Evolutionary conservation across 2,888 invertebrate species (phyloP), one percentile per base, ranked within the genome.

Genomic region (Lissocephala sabroskyi): DNA sequence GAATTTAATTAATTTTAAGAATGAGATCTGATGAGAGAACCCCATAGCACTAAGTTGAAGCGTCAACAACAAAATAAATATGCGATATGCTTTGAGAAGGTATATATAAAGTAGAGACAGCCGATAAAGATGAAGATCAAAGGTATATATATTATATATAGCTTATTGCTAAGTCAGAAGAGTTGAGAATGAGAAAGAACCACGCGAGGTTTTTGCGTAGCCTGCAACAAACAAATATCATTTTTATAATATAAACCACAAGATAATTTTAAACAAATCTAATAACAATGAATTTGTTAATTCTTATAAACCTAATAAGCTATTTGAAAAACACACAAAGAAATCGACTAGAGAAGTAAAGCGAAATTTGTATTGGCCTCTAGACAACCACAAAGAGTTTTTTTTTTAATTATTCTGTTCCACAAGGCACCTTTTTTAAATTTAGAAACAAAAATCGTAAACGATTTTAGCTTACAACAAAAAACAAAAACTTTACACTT

Each of bases 1-100:
- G 81, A 81, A 81, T 81, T 81, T 81, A 81, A 81, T 68, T 81
- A 81, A 75, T 79, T 75, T 62, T 82, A 82, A 81, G 81, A 55
- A 59, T 59, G 71, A 53, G 37, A 52, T n/a, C n/a, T n/a, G n/a
- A n/a, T n/a, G n/a, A 54, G 23, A 56, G 42, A 45, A 48, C 41
- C 55, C 56, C 36, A 59, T 71, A 78, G 75, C 51, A 62, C 56
- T 67, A 75, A 62, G 59, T 53, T 51, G 59, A 59, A 61, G 53
- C 16, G 35, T 35, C 13, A 65, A 53, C 51, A 59, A 43, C 63
- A 58, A 61, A 70, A 58, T 56, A 55, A 68, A 60, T 59, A 73
- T 68, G 70, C 60, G 62, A 73, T 53, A 60, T 70, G 70, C 74
- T 75, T 67, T 45, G 51, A 61, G 51, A 67, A 61, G n/a, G 50